These are phyloP conservation scores for Scolopax rusticola DNA, from an alignment of 2,797 vertebrate species.

Conservation along the genomic window DNA sequence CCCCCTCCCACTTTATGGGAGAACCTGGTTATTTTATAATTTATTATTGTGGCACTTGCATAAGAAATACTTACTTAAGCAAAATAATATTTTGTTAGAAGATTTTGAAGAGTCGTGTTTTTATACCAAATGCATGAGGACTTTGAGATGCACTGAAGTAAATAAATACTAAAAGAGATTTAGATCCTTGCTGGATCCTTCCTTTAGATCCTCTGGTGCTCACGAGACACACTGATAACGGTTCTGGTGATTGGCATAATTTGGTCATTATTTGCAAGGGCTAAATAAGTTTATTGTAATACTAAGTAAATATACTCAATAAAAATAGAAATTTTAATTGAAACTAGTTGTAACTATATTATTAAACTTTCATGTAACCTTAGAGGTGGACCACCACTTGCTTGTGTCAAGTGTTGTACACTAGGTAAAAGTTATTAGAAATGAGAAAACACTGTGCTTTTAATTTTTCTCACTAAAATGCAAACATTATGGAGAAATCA, in stretches of 20 bases:
- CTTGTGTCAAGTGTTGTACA: background rate
- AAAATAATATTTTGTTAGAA: background rate
- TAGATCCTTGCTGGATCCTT: background rate
- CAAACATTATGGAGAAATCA: fast-evolving
- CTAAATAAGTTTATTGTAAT: background rate
- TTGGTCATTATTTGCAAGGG: background rate
- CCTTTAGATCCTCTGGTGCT: background rate
- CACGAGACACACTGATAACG: background rate
- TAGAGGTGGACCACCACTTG: background rate
- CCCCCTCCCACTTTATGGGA: background rate
- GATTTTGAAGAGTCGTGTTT: background rate
- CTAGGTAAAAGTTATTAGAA: background rate
- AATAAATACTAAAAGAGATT: background rate
- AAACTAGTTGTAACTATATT: background rate
- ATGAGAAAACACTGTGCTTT: background rate
- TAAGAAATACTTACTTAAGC: background rate
- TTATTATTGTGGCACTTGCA: background rate
- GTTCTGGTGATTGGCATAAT: background rate
- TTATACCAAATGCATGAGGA: background rate
- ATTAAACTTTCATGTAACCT: fast-evolving
- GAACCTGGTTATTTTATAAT: background rate
- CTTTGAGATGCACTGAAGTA: background rate
- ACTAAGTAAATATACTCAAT: background rate
- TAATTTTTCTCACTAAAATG: background rate
- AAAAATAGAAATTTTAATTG: background rate